Evolutionary conservation across 23 tunicate genomes (phyloP).

Genomic region (Ascidia mentula): DNA sequence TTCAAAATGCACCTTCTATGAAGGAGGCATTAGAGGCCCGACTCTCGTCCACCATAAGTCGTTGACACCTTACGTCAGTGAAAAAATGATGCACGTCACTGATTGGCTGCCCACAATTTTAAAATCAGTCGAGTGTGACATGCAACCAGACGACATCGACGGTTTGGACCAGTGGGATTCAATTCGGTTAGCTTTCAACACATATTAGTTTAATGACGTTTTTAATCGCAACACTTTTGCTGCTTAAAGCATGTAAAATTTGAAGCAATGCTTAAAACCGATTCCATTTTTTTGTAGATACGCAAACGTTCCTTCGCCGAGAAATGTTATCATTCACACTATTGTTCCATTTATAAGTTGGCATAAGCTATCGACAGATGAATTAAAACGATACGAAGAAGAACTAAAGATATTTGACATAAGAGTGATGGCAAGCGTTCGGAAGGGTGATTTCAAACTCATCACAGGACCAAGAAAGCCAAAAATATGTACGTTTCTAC

Average conservation of each 20-base stretch:
- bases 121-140: neutral
- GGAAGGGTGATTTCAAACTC: neutral
- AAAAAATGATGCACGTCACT: conserved; percentile 8
- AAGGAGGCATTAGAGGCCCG: neutral
- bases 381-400: neutral
- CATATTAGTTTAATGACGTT: neutral
- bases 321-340: neutral
- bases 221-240: no score
- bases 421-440: neutral
- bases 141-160: neutral
- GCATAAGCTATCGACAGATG: neutral
- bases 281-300: neutral
- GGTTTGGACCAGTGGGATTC: neutral
- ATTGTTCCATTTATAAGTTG: neutral
- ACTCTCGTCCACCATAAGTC: neutral
- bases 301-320: neutral
- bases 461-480: neutral
- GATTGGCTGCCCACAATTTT: conserved; percentile 4
- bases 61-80: neutral
- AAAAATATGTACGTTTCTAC: no score
- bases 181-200: neutral
- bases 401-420: neutral
- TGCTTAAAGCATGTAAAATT: no score
- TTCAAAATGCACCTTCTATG: neutral
- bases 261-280: no score